Conservation (phyloP, 2,113 vertebrate genomes). For the Sigmodon hispidus region DNA sequence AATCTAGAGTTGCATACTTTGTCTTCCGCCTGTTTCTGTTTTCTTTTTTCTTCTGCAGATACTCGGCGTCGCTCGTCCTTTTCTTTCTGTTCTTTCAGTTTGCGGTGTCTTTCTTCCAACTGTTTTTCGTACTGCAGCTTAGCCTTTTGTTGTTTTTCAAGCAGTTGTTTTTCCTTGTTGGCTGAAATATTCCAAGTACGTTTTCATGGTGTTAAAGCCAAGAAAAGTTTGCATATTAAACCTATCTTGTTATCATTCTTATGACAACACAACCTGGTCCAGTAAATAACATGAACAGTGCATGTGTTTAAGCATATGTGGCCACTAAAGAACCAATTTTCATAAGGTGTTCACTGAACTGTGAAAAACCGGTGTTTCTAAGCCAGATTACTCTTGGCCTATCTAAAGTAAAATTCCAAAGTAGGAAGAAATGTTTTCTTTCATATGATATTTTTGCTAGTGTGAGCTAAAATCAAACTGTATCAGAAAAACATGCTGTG, state of each 20-base stretch:
- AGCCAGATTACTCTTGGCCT: background rate
- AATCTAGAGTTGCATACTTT: slow-evolving; percentile 86
- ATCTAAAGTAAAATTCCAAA: slow-evolving; percentile 47
- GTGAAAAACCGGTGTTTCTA: slow-evolving; percentile 12
- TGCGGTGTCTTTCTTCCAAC: slow-evolving; percentile 93
- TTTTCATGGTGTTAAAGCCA: slow-evolving; percentile 64
- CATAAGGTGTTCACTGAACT: slow-evolving; percentile 46
- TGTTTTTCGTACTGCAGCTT: slow-evolving; percentile 94
- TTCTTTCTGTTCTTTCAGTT: slow-evolving; percentile 92
- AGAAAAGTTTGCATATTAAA: slow-evolving; percentile 64
- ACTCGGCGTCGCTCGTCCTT: slow-evolving; percentile 94
- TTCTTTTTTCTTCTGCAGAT: slow-evolving; percentile 95
- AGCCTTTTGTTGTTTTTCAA: slow-evolving; percentile 95
- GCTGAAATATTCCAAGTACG: slow-evolving; percentile 85
- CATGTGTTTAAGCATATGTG: background rate
- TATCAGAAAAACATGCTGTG: background rate
- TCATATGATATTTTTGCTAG: background rate
- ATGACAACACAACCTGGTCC: slow-evolving; percentile 5
- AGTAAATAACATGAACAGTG: background rate
- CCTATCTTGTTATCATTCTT: background rate
- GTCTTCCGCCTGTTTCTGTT: slow-evolving; percentile 93
- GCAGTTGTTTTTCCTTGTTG: slow-evolving; percentile 91
- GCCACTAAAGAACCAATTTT: slow-evolving; percentile 24
- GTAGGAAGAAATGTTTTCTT: slow-evolving; percentile 48
- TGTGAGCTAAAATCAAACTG: slow-evolving; percentile 3